Evolutionary conservation across 2,797 vertebrate genomes (phyloP).

Genomic region (Eulemur rubriventer): DNA sequence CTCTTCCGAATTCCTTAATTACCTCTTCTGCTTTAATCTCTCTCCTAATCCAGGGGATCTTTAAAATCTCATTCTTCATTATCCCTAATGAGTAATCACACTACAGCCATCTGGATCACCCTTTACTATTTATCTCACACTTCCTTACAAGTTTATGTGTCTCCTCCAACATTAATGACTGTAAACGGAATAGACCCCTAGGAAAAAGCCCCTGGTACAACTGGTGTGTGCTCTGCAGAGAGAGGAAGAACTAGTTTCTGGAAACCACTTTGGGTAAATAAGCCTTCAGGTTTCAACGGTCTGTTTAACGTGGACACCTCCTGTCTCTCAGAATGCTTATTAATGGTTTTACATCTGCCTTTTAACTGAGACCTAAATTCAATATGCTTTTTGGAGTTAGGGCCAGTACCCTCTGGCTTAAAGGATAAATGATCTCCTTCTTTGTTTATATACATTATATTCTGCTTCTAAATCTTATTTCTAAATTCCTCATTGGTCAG

Average conservation of each 20-base stretch:
- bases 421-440: neutral
- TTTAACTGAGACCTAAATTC: conserved; percentile 34
- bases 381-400: neutral
- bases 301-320: neutral
- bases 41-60: neutral
- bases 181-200: neutral
- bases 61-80: conserved; percentile 22
- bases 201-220: neutral
- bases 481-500: neutral
- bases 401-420: neutral
- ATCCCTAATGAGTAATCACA: conserved; percentile 21
- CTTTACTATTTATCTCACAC: neutral
- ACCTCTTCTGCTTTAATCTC: neutral
- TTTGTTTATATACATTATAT: neutral
- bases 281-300: neutral
- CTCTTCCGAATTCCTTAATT: conserved; percentile 27
- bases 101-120: conserved; percentile 2
- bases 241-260: neutral
- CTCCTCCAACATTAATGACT: neutral
- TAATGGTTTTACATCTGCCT: neutral
- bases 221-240: neutral
- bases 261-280: neutral
- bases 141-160: neutral
- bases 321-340: neutral
- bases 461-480: neutral